Evolutionary conservation across 2,888 invertebrate species (phyloP).

Genomic region (Dryococelus australis): DNA sequence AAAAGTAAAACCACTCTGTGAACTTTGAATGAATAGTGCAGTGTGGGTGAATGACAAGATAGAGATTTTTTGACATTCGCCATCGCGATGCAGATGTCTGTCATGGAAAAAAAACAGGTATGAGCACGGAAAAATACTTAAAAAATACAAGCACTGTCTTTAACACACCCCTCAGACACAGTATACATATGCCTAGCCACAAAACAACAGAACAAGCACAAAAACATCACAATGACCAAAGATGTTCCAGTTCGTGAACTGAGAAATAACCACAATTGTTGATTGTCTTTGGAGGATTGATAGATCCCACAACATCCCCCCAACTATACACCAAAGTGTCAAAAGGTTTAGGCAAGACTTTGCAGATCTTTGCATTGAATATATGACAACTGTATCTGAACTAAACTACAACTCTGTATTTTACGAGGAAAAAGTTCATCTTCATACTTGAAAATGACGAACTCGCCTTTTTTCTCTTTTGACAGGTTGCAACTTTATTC

Average conservation of each 20-base stretch:
- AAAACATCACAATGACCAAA: neutral
- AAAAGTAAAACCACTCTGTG: too few species aligned
- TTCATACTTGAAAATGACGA: neutral
- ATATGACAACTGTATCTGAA: too few species aligned
- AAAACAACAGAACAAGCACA: neutral
- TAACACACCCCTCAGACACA: neutral
- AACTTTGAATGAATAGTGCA: too few species aligned
- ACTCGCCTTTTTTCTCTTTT: neutral
- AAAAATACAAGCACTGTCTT: neutral
- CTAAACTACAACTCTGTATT: neutral
- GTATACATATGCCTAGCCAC: neutral
- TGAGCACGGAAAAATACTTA: neutral
- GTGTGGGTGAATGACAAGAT: too few species aligned
- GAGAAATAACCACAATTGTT: neutral
- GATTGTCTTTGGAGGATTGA: neutral
- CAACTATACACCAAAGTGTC: neutral
- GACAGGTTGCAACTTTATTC: neutral
- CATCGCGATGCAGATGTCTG: too few species aligned
- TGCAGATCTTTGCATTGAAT: conserved; percentile 4
- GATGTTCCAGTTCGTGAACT: neutral
- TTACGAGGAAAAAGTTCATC: neutral
- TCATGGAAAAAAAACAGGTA: too few species aligned
- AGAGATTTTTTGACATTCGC: too few species aligned
- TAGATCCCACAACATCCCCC: neutral
- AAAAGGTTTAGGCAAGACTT: neutral